Evolutionary conservation across 2,797 vertebrate species (phyloP).

Genomic region (Hoplostethus atlanticus): DNA sequence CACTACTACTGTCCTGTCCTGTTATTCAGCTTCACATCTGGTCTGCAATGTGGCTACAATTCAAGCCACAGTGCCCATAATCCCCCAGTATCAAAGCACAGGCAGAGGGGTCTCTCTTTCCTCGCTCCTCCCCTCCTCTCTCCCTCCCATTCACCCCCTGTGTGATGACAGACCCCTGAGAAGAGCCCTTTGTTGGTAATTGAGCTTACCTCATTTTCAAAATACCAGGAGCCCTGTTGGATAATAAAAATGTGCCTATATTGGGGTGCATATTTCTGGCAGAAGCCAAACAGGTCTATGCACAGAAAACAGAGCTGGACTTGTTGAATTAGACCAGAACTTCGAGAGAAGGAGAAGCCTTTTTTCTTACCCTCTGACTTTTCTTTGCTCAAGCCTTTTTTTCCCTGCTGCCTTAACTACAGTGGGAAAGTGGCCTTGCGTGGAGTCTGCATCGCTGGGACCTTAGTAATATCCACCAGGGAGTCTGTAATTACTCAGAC

Average conservation of each 20-base stretch:
- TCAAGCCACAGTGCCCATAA: conserved; percentile 61
- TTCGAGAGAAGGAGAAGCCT: conserved; percentile 50
- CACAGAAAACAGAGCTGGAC: conserved; percentile 64
- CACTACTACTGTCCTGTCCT: conserved; percentile 27
- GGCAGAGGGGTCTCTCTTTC: conserved; percentile 70
- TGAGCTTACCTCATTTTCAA: conserved; percentile 79
- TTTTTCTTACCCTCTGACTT: conserved; percentile 62
- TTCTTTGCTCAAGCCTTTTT: conserved; percentile 54
- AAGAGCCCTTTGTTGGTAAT: conserved; percentile 82
- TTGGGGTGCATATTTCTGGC: conserved; percentile 65
- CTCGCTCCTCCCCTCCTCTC: conserved; percentile 63
- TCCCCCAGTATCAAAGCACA: conserved; percentile 66
- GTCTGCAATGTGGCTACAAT: conserved; percentile 62
- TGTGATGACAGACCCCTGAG: conserved; percentile 79
- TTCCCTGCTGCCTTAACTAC: conserved; percentile 52
- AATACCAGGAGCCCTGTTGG: conserved; percentile 71
- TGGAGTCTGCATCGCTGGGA: conserved; percentile 77
- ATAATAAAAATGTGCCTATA: conserved; percentile 76
- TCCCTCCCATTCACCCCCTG: conserved; percentile 56
- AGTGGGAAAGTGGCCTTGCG: conserved; percentile 69
- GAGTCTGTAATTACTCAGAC: conserved; percentile 90
- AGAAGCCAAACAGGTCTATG: conserved; percentile 54
- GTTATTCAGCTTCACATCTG: conserved; percentile 54
- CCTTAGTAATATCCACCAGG: conserved; percentile 86
- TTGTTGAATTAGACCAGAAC: conserved; percentile 63